Evolutionary conservation across 2,888 invertebrate species (phyloP).

Genomic region (Heliconius hortense): DNA sequence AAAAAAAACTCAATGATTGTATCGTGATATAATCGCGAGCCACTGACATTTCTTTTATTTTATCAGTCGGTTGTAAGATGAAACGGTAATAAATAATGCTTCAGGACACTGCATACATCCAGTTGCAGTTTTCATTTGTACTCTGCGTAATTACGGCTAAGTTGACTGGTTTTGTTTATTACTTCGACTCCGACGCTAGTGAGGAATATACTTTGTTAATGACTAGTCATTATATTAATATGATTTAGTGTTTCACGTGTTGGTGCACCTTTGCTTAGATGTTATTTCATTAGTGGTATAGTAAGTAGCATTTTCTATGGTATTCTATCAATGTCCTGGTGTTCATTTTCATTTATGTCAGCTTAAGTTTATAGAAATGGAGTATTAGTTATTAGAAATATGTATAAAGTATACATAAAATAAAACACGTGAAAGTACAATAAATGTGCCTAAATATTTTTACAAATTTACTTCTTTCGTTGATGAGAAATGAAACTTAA

Average conservation of each 20-base stretch:
- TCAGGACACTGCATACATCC: conserved; percentile 65
- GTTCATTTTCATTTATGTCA: not conserved
- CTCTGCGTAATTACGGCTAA: conserved; percentile 73
- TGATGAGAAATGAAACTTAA: not conserved
- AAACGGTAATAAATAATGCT: conserved; percentile 77
- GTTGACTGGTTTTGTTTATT: conserved; percentile 65
- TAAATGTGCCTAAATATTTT: not conserved
- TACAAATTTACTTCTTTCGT: too few relatives aligned
- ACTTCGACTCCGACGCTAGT: conserved; percentile 49
- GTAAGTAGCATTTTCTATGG: conserved; percentile 1
- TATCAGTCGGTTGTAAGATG: conserved; percentile 76
- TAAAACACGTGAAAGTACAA: not conserved
- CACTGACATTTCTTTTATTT: conserved; percentile 78
- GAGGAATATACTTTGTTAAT: conserved; percentile 64
- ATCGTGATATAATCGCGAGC: conserved; percentile 78
- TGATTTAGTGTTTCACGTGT: conserved; percentile 54
- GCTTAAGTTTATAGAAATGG: not conserved
- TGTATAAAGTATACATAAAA: not conserved
- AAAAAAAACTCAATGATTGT: conserved; percentile 74
- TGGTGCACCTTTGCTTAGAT: conserved; percentile 31
- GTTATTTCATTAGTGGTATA: conserved; percentile 24
- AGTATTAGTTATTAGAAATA: not conserved
- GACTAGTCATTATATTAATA: conserved; percentile 56
- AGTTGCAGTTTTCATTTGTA: conserved; percentile 74
- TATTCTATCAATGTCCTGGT: not conserved